A percentile compares a stretch with the other conserved stretches of the same genome.
phyloP scores from a whole-genome alignment of 2,113 vertebrate genomes.

The Hoplias malabaricus region DNA sequence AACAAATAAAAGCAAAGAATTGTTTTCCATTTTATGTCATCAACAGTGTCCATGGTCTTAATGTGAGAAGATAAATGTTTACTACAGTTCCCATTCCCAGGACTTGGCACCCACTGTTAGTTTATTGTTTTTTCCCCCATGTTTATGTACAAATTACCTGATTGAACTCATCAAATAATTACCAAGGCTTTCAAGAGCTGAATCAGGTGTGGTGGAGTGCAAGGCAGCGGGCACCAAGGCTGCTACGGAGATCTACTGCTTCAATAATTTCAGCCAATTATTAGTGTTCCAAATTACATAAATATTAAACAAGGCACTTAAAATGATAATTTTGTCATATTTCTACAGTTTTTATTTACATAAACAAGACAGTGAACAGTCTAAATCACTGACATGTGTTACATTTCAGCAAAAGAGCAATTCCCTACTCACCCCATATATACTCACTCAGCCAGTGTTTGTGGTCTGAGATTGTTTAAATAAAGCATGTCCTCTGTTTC shows the following conservation, averaged over 20 bases:
- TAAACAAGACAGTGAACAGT: no score
- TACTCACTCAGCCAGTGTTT: no score
- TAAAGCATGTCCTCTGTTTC: no score
- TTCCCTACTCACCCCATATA: no score
- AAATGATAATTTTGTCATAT: neutral
- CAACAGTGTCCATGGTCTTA: neutral
- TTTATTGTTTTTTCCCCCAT: neutral
- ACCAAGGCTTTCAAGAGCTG: neutral
- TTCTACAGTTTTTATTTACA: neutral
- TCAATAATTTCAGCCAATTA: neutral
- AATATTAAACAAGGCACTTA: neutral
- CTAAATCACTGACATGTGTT: no score
- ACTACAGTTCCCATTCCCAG: neutral
- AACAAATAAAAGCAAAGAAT: no score
- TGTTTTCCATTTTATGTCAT: no score
- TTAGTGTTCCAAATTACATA: neutral
- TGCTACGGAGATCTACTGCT: neutral
- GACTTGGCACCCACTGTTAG: neutral
- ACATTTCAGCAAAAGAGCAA: no score
- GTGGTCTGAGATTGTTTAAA: no score
- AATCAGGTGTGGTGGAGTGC: constrained; percentile 3
- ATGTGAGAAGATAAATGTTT: neutral
- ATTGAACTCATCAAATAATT: constrained; percentile 23
- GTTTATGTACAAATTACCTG: neutral
- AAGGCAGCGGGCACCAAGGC: neutral